These are phyloP conservation scores for Squalus acanthias DNA, from an alignment of 2,797 vertebrate genomes.

Conservation along the genomic window DNA sequence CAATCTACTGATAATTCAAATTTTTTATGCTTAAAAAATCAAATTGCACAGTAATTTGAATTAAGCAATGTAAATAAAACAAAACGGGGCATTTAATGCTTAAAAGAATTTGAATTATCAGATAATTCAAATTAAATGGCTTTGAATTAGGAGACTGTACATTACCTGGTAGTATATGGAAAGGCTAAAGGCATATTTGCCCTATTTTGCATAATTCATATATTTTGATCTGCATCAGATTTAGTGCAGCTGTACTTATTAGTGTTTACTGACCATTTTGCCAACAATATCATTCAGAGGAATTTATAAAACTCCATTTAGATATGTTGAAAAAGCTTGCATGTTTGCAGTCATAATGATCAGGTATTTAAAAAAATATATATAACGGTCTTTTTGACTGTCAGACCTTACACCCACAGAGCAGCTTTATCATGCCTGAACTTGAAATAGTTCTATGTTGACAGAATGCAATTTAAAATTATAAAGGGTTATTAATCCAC, in stretches of 20 bases:
- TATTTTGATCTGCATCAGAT: not conserved
- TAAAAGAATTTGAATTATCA: no score
- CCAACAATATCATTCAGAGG: no score
- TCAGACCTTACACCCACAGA: not conserved
- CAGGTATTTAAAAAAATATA: not conserved
- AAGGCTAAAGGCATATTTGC: not conserved
- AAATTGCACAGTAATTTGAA: not conserved
- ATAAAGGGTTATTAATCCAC: not conserved
- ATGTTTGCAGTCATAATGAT: not conserved
- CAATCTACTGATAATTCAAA: not conserved
- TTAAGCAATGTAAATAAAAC: not conserved
- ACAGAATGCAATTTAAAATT: not conserved
- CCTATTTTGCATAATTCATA: not conserved
- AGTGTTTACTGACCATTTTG: not conserved
- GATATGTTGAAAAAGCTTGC: not conserved
- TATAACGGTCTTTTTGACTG: not conserved
- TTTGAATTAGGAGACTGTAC: not conserved
- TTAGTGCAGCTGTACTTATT: not conserved
- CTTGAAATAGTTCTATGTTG: not conserved
- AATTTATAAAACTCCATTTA: not conserved
- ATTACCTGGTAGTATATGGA: no score
- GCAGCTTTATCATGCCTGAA: not conserved
- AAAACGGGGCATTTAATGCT: no score
- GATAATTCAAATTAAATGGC: no score
- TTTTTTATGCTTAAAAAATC: not conserved